These are phyloP conservation scores for Stenotaenia linearis DNA, from an alignment of 2,888 invertebrate species.

Conservation along the genomic window DNA sequence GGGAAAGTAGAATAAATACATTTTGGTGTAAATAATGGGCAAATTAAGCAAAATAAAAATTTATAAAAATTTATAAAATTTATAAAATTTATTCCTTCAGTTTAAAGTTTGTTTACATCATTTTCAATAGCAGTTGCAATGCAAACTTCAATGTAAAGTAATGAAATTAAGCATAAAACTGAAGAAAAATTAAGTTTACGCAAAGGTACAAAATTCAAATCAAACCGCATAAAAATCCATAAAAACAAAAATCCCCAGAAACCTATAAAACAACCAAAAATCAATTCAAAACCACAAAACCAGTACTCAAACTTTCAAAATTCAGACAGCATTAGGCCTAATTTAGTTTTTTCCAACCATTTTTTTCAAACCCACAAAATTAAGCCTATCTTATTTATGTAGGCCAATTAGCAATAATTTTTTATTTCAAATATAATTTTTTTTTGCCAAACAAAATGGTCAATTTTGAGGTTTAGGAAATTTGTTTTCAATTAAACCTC, in stretches of 20 bases:
- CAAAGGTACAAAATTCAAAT: neutral
- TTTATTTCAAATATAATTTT: neutral
- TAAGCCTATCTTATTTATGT: conserved; percentile 6
- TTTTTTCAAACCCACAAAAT: neutral
- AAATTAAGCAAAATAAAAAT: no score
- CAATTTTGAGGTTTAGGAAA: neutral
- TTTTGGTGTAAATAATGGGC: no score
- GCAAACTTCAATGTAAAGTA: no score
- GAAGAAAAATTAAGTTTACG: no score
- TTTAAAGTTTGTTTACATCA: no score
- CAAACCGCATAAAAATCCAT: neutral
- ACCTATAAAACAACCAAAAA: neutral
- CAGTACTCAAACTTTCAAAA: neutral
- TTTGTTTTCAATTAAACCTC: neutral
- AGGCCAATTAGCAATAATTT: neutral
- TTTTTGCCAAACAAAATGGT: neutral
- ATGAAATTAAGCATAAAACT: no score
- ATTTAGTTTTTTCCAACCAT: neutral
- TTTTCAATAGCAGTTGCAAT: no score
- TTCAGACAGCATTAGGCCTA: neutral
- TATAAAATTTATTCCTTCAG: no score
- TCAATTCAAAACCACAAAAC: neutral
- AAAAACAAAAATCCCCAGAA: no score
- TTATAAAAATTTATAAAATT: no score
- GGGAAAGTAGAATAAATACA: no score